phyloP scores from a whole-genome alignment of 2,113 vertebrate species.

The Calonectris borealis region DNA sequence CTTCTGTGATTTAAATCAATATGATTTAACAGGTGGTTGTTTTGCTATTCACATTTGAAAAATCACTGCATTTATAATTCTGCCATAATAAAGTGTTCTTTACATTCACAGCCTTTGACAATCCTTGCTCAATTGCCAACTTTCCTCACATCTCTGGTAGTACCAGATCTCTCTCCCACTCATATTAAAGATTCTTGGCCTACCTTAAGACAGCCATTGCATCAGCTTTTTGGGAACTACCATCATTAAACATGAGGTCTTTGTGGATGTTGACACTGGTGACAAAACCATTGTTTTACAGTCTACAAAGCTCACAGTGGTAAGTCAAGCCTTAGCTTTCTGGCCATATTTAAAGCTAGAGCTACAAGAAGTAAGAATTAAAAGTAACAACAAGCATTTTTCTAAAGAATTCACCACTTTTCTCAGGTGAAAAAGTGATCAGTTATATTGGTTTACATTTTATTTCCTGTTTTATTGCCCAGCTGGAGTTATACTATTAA shows the following conservation, averaged over 20 bases:
- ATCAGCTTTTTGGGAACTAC: not conserved
- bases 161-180: not conserved
- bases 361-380: not conserved
- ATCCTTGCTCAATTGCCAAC: not conserved
- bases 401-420: not conserved
- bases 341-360: not conserved
- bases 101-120: not conserved
- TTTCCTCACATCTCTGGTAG: not conserved
- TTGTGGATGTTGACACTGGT: not conserved
- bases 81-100: not conserved
- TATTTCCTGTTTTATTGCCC: not conserved
- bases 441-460: not conserved
- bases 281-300: not conserved
- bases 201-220: not conserved
- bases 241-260: not conserved
- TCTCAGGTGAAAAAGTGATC: not conserved
- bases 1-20: slow-evolving; percentile 57
- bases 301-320: not conserved
- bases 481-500: not conserved
- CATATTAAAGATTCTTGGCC: not conserved
- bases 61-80: slow-evolving; percentile 24
- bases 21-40: slow-evolving; percentile 50
- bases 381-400: not conserved
- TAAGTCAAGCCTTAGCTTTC: not conserved
- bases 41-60: slow-evolving; percentile 43